These are phyloP conservation scores for Nasonia oneida DNA, from an alignment of 2,888 invertebrate genomes.

Conservation along the genomic window DNA sequence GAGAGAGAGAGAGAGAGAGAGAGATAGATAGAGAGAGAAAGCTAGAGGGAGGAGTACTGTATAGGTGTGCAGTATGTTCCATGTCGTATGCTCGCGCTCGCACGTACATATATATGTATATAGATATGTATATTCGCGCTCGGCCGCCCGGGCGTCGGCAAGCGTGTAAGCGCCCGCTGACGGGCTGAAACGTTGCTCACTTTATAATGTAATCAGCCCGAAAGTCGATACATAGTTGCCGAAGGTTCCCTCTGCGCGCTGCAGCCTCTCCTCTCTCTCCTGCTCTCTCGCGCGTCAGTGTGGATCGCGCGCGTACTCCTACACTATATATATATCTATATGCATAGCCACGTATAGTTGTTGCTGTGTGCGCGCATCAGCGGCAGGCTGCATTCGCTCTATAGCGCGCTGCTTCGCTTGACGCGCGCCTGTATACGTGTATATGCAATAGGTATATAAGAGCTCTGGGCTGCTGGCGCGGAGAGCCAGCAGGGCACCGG, in stretches of 20 bases:
- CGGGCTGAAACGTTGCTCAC: constrained; percentile 57
- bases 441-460: neutral
- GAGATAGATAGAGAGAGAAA: constrained; percentile 15
- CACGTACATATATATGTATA: neutral
- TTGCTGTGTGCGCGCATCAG: neutral
- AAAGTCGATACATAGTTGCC: constrained; percentile 60
- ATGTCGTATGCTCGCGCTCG: neutral
- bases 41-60: neutral
- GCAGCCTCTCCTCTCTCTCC: neutral
- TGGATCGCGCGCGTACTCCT: neutral
- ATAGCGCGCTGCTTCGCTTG: neutral
- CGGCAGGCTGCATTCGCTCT: neutral
- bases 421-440: neutral
- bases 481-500: neutral
- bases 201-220: constrained; percentile 62
- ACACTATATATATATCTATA: neutral
- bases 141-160: constrained; percentile 27
- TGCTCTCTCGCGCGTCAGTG: too few relatives aligned
- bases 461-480: neutral
- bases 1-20: neutral
- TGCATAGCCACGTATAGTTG: neutral
- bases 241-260: constrained; percentile 31
- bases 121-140: neutral
- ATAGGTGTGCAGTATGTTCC: neutral
- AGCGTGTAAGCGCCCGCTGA: constrained; percentile 55